phyloP scores from a whole-genome alignment of 2,888 invertebrate species.

The Diachrysia chrysitis region DNA sequence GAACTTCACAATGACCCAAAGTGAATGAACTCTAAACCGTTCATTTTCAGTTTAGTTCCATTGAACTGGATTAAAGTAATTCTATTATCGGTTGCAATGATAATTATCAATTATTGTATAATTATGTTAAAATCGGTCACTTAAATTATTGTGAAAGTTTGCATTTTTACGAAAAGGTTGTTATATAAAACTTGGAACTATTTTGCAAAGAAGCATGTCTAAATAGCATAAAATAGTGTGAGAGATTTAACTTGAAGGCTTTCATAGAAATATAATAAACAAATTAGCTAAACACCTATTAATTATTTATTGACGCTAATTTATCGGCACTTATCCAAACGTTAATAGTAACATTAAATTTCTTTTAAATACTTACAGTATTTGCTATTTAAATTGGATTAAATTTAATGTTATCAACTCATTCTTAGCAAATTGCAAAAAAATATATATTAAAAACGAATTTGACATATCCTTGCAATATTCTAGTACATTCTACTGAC shows the following conservation, averaged over 20 bases:
- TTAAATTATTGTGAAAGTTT: constrained; percentile 47
- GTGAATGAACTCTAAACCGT: neutral
- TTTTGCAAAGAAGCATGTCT: constrained; percentile 19
- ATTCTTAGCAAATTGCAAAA: neutral
- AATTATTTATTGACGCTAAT: neutral
- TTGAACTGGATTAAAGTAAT: constrained; percentile 36
- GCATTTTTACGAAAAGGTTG: constrained; percentile 24
- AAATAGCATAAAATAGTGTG: neutral
- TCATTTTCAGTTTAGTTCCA: constrained; percentile 18
- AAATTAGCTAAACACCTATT: neutral
- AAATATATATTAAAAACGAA: neutral
- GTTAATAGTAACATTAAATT: neutral
- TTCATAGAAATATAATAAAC: no score
- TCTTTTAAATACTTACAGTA: neutral
- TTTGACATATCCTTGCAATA: neutral
- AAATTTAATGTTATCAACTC: neutral
- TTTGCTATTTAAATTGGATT: neutral
- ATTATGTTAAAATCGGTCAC: constrained; percentile 53
- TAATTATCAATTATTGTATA: constrained; percentile 49
- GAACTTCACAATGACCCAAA: neutral
- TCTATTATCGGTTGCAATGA: constrained; percentile 55
- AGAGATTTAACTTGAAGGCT: neutral
- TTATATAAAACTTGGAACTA: constrained; percentile 40
- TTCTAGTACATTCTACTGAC: no score
- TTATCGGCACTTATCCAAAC: neutral